Conservation (phyloP, 2,888 invertebrate genomes). For the Cephus rjabovi region DNA sequence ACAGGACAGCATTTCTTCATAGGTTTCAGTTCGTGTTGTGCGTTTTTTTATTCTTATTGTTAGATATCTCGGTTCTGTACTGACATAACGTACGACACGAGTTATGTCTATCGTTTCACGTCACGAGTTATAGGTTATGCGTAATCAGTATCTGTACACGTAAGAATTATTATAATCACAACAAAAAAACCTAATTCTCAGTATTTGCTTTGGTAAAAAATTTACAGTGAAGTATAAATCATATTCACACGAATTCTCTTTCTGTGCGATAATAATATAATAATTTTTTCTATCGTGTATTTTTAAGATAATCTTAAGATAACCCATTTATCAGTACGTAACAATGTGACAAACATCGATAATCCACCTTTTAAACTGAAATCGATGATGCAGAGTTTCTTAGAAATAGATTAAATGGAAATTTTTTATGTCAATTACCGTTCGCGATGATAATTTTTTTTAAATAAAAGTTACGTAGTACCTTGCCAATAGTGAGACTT, state of each 20-base stretch:
- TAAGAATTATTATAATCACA: too few relatives aligned
- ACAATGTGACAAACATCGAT: background rate
- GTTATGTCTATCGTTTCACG: too few relatives aligned
- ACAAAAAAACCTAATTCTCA: too few relatives aligned
- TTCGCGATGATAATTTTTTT: background rate
- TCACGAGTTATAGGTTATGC: too few relatives aligned
- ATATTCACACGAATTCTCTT: background rate
- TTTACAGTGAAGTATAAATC: too few relatives aligned
- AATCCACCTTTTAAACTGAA: background rate
- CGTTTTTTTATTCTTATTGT: too few relatives aligned
- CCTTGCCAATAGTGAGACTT: slow-evolving; percentile 78
- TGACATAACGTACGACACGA: too few relatives aligned
- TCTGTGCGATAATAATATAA: background rate
- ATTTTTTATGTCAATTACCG: background rate
- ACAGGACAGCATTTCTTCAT: background rate
- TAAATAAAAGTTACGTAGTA: slow-evolving; percentile 42
- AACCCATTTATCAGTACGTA: background rate
- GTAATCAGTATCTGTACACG: too few relatives aligned
- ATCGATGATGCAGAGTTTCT: background rate
- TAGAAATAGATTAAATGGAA: background rate
- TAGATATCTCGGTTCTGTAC: too few relatives aligned
- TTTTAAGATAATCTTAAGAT: background rate
- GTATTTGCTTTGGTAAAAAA: too few relatives aligned
- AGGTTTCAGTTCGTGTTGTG: background rate
- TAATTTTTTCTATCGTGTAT: background rate